Evolutionary conservation across 1,140 invertebrate species (phyloP).

Genomic region (Trissolcus basalis): DNA sequence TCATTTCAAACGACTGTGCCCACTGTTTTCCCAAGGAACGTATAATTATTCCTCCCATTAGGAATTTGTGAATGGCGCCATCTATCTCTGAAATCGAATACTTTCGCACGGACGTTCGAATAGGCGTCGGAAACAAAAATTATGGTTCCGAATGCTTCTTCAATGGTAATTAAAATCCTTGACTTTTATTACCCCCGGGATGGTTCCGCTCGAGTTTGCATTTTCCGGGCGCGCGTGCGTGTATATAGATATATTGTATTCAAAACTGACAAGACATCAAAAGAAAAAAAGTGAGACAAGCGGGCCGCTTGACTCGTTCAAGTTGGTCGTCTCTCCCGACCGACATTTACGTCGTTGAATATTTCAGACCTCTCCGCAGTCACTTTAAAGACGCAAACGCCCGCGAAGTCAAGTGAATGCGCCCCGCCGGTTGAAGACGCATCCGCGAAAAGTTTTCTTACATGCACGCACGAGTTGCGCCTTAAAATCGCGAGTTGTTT

Average conservation of each 20-base stretch:
- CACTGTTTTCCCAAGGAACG: conserved; percentile 11
- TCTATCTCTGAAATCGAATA: too few relatives aligned
- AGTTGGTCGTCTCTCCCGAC: conserved; percentile 32
- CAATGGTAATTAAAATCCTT: conserved; percentile 21
- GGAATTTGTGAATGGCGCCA: too few relatives aligned
- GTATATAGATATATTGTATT: conserved; percentile 21
- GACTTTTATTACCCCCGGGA: too few relatives aligned
- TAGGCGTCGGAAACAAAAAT: too few relatives aligned
- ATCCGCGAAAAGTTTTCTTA: too few relatives aligned
- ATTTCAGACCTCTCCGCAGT: conserved; percentile 32
- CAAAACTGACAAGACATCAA: conserved; percentile 28
- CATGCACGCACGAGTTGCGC: background rate
- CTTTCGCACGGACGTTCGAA: too few relatives aligned
- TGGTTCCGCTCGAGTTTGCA: too few relatives aligned
- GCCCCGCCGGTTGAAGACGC: conserved; percentile 1
- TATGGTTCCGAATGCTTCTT: too few relatives aligned
- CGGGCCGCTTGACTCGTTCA: conserved; percentile 16
- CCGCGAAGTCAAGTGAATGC: conserved; percentile 15
- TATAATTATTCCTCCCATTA: too few relatives aligned
- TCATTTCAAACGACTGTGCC: conserved; percentile 18
- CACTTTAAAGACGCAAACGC: conserved; percentile 37
- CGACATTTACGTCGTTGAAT: conserved; percentile 50
- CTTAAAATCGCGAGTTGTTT: conserved; percentile 1
- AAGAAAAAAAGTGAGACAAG: conserved; percentile 19
- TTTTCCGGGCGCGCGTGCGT: too few relatives aligned